phyloP scores from a whole-genome alignment of 2,113 vertebrate genomes.

The Taxidea taxus region DNA sequence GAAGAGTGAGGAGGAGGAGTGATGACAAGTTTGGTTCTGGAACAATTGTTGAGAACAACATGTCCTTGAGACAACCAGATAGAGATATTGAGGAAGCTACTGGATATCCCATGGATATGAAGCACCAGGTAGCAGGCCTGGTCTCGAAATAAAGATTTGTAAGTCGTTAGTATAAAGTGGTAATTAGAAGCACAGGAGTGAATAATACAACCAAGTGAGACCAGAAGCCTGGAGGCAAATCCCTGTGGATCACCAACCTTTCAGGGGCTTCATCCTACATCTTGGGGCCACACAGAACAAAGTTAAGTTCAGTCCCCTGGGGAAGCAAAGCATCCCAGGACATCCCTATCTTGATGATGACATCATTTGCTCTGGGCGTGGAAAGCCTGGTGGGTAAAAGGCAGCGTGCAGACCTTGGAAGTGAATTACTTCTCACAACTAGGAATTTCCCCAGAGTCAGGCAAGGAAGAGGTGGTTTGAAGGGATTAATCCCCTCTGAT shows the following conservation, averaged over 20 bases:
- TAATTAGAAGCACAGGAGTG: background rate
- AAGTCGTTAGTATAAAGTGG: background rate
- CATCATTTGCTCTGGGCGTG: background rate
- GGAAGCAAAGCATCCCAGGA: background rate
- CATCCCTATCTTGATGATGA: background rate
- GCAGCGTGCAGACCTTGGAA: too few relatives aligned
- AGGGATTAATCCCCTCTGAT: background rate
- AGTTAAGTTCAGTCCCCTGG: background rate
- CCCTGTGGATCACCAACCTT: background rate
- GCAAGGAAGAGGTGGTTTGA: background rate
- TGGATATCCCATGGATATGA: background rate
- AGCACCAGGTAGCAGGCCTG: background rate
- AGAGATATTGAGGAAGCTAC: background rate
- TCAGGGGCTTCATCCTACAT: background rate
- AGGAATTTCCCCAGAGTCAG: background rate
- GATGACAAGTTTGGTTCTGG: background rate
- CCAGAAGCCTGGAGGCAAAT: background rate
- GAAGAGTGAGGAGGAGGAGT: background rate
- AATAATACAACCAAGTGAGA: background rate
- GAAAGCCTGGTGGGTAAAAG: background rate
- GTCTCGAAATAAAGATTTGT: background rate
- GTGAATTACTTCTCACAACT: background rate
- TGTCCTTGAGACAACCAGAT: background rate
- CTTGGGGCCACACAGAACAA: background rate
- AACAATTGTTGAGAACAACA: background rate